Evolutionary conservation across 2,888 invertebrate genomes (phyloP).

Genomic region (Drepana falcataria): DNA sequence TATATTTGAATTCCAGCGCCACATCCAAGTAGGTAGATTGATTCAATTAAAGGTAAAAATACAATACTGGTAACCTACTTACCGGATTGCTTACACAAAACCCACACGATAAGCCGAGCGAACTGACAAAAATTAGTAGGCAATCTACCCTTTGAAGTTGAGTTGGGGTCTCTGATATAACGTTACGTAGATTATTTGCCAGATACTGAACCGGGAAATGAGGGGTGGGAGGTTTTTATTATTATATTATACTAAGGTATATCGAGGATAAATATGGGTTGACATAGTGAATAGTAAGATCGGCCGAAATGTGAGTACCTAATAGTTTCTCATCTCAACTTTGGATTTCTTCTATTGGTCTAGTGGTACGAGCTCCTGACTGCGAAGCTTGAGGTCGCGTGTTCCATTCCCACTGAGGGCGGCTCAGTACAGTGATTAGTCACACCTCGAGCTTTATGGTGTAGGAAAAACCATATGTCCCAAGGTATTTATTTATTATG

Average conservation of each 20-base stretch:
- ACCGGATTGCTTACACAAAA: neutral
- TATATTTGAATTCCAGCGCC: too few relatives aligned
- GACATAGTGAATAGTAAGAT: neutral
- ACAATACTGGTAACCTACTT: neutral
- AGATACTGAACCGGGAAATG: slow-evolving; percentile 21
- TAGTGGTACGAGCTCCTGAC: too few relatives aligned
- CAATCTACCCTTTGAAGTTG: slow-evolving; percentile 14
- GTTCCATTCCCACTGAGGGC: too few relatives aligned
- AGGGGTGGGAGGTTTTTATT: slow-evolving; percentile 19
- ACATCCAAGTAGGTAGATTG: neutral
- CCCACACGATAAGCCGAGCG: neutral
- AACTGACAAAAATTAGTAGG: neutral
- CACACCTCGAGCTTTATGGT: too few relatives aligned
- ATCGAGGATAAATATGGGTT: slow-evolving; percentile 6
- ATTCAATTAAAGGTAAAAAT: neutral
- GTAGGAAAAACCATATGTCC: too few relatives aligned
- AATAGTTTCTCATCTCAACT: too few relatives aligned
- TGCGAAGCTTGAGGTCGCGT: too few relatives aligned
- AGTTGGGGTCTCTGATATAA: slow-evolving; percentile 16
- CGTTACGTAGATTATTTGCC: slow-evolving; percentile 21
- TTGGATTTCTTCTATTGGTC: too few relatives aligned
- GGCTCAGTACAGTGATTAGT: too few relatives aligned
- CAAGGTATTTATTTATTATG: too few relatives aligned
- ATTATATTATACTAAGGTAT: slow-evolving; percentile 16
- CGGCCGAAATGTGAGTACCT: slow-evolving; percentile 1